Evolutionary conservation across 2,888 invertebrate genomes (phyloP), one percentile per base, ranked within the genome.

Genomic region (Leptinotarsa haldemani): DNA sequence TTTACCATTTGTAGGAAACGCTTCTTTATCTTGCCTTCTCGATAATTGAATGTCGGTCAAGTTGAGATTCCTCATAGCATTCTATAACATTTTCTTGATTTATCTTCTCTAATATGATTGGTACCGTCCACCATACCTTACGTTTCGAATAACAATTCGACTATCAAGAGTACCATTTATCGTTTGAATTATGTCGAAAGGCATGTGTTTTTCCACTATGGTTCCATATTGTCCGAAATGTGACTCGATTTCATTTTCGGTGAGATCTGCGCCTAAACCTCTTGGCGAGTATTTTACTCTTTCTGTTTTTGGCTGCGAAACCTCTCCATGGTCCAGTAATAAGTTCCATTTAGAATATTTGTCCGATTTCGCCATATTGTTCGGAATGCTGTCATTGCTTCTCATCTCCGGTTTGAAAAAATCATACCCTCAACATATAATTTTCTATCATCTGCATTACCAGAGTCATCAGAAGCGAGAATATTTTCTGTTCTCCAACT

Each of bases 351-450:
- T 98, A 98, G 75, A 98, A 95, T 90, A 96, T 97, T 88, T 96
- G 97, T 87, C 96, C 95, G 81, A 98, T 97, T 86, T 96, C 96
- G 73, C 98, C 98, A 89, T 94, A 97, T 83, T 94, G 93, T 82
- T 94, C 93, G 89, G 98, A 98, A 89, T 98, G 97, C 83, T 97
- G 97, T 84, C 96, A 92, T 81, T 98, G 90, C 90, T 98, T 97
- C 94, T 96, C 97, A 90, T 97, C 97, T 88, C 97, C 95, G 65
- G 97, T 98, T 91, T 98, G 98, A 97, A 97, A 98, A 92, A 97
- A 97, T n/a, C 83, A 98, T 90, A 81, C 97, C 98, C 85, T 98
- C 98, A 89, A 98, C 97, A 93, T 98, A 98, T 83, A 98, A 93
- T 93, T 98, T 98, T 91, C 98, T 98, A 94, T 47, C 3, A 47